A percentile compares a stretch with the other conserved stretches of the same genome.
Evolutionary conservation across 2,113 vertebrate species (phyloP).

Genomic region (Dasyprocta punctata): DNA sequence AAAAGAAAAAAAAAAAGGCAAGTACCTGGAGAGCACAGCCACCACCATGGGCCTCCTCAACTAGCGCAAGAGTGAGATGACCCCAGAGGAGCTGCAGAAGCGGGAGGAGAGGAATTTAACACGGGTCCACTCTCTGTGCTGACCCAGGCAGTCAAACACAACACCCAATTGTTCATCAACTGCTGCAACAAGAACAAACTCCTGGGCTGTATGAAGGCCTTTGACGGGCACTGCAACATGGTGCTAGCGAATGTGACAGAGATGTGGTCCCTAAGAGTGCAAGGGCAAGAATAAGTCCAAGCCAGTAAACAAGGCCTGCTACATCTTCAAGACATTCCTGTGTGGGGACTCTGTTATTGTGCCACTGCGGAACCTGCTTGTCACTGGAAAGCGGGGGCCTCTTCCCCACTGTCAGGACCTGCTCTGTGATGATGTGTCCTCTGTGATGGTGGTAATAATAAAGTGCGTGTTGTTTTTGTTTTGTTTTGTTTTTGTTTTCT

Average conservation of each 20-base stretch:
- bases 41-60: conserved; percentile 90
- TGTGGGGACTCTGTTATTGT: conserved; percentile 94
- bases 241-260: conserved; percentile 96
- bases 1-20: not conserved
- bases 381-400: conserved; percentile 91
- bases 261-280: conserved; percentile 97
- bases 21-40: not conserved
- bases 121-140: conserved; percentile 94
- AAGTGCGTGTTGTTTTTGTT: conserved; percentile 61
- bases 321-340: conserved; percentile 97
- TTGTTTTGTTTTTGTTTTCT: not conserved
- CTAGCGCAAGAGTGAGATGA: conserved; percentile 98
- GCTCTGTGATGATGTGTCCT: not conserved
- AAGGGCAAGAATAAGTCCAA: conserved; percentile 97
- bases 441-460: conserved; percentile 41
- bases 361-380: conserved; percentile 93
- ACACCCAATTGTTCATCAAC: conserved; percentile 96
- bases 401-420: not conserved
- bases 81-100: conserved; percentile 95
- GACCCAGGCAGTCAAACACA: conserved; percentile 96
- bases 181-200: conserved; percentile 98
- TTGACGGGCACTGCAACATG: conserved; percentile 98
- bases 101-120: conserved; percentile 97
- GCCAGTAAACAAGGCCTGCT: conserved; percentile 95
- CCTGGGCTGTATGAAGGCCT: conserved; percentile 94